Conservation (phyloP, 2,888 invertebrate species). For the Dynastes maya region DNA sequence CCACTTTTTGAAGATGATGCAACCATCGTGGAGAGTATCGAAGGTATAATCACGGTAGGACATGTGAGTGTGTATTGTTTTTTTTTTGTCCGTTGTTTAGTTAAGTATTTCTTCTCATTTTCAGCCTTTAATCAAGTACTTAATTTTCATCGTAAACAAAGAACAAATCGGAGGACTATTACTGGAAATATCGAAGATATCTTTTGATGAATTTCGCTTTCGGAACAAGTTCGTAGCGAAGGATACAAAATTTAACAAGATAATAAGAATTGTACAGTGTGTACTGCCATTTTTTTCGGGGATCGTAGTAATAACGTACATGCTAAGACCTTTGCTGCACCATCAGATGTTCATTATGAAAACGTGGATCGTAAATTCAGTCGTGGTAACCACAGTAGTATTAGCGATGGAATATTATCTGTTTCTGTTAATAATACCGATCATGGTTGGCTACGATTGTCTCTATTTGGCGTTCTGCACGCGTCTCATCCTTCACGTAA, state of each 20-base stretch:
- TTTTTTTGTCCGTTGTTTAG: not conserved
- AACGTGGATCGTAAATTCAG: not conserved
- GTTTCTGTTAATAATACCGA: not conserved
- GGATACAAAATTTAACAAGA: not conserved
- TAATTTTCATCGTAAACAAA: not conserved
- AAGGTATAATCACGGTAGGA: not conserved
- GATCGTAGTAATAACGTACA: not conserved
- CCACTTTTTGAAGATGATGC: not conserved
- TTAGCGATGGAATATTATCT: not conserved
- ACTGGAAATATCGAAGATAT: not conserved
- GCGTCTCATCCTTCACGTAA: not conserved
- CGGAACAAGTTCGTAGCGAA: not conserved
- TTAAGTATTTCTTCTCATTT: not conserved
- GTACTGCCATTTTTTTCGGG: not conserved
- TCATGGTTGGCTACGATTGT: conserved; percentile 1
- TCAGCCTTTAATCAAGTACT: not conserved
- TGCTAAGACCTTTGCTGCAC: not conserved
- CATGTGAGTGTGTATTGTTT: not conserved
- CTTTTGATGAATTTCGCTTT: not conserved
- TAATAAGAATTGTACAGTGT: not conserved
- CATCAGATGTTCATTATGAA: not conserved
- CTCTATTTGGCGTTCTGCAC: conserved; percentile 20
- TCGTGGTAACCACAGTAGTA: not conserved
- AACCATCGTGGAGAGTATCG: not conserved
- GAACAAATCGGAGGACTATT: not conserved